Evolutionary conservation across 2,797 vertebrate species (phyloP).

Genomic region (Esox masquinongy): DNA sequence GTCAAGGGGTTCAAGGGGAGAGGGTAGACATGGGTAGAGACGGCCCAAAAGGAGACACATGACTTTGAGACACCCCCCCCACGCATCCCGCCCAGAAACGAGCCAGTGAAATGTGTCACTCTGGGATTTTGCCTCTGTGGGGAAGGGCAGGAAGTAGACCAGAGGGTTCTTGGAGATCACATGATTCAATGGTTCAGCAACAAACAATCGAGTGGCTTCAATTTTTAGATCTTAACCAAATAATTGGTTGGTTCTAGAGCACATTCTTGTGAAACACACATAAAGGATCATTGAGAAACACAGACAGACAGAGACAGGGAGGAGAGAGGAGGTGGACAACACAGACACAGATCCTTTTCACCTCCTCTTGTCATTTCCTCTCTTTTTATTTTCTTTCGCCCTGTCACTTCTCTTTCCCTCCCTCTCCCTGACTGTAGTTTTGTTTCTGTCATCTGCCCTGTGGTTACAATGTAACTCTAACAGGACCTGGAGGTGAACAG

Average conservation of each 20-base stretch:
- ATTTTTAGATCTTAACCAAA: background rate
- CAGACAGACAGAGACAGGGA: background rate
- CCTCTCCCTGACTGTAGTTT: background rate
- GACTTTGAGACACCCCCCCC: too few relatives aligned
- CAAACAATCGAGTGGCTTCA: background rate
- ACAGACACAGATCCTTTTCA: conserved; percentile 54
- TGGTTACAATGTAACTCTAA: background rate
- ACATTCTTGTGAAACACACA: background rate
- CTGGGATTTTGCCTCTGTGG: too few relatives aligned
- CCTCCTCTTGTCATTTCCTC: conserved; percentile 2
- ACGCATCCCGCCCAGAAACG: too few relatives aligned
- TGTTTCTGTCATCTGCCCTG: background rate
- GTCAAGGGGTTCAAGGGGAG: background rate
- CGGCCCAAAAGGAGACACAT: background rate
- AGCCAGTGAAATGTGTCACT: too few relatives aligned
- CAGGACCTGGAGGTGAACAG: background rate
- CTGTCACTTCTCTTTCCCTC: background rate
- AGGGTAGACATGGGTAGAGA: background rate
- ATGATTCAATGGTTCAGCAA: background rate
- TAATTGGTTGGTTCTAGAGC: background rate
- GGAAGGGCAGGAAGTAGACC: too few relatives aligned
- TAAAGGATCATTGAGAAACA: too few relatives aligned
- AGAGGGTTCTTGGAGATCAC: conserved; percentile 3
- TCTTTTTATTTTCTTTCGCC: conserved; percentile 5
- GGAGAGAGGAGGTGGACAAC: conserved; percentile 52